Base-by-base conservation (phyloP, 2,113 vertebrate species). In the Aviceda subcristata region DNA sequence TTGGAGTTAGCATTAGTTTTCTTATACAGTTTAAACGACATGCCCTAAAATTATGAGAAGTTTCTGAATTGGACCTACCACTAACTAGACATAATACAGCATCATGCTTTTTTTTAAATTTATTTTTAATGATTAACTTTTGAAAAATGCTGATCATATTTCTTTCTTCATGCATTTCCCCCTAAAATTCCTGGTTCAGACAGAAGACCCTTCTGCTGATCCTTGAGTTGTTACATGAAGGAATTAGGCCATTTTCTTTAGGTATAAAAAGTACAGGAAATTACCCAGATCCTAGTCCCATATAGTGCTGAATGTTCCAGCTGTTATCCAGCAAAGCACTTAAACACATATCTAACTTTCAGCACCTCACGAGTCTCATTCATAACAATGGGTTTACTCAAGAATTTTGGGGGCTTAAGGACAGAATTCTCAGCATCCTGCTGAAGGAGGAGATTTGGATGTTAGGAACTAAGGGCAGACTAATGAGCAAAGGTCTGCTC, bases 331-430 rank as follows among this genome's bases (percentile, higher is more conserved):
- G 36, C 19, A 94, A 91, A 82, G 27, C 36, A 74, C 36, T 91
- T 91, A n/a, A 56, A 39, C 21, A 55, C 53, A 43, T 83, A 86
- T 67, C 86, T 90, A 63, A 51, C 75, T 92, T 94, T 36, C 73
- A 89, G 60, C 46, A 68, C 34, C 64, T 86, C 38, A 29, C 32
- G 45, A 80, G 29, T 32, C 30, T 86, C 26, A 30, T 71, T 94
- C 63, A 48, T 41, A 30, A 46, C 29, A 30, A 17, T 46, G 23
- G 23, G 9, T 80, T 95, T 90, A 43, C 55, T 88, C 9, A 71
- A 71, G 78, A 92, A 86, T 74, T 94, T 66, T 20, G 34, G 22
- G 26, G 20, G 2, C 51, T 90, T 82, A 66, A 38, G 48, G 17
- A 7, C 66, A 67, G 82, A 88, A 60, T 16, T 84, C 64, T 63